These are phyloP conservation scores for Drosophila subsilvestris DNA, from an alignment of 2,888 invertebrate species.

Conservation along the genomic window DNA sequence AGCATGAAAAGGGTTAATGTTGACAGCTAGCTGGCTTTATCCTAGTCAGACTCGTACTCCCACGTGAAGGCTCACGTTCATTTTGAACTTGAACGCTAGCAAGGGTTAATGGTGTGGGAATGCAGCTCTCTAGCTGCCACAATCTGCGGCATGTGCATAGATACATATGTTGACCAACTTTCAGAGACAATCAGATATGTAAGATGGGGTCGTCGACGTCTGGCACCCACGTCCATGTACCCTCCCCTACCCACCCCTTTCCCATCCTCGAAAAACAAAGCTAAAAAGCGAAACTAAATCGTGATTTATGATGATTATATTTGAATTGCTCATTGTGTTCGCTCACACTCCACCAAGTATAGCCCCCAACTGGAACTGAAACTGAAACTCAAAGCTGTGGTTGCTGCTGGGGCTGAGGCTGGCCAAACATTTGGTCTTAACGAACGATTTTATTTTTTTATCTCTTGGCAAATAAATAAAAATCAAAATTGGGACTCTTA, in stretches of 20 bases:
- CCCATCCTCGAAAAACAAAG: slow-evolving; percentile 21
- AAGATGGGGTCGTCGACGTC: slow-evolving; percentile 30
- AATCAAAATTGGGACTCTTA: slow-evolving; percentile 47
- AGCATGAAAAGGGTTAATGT: background rate
- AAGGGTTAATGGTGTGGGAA: slow-evolving; percentile 31
- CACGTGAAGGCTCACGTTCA: background rate
- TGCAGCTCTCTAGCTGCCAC: slow-evolving; percentile 13
- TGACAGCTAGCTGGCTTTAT: no score
- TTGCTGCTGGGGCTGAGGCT: slow-evolving; percentile 1
- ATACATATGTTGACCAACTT: slow-evolving; percentile 30
- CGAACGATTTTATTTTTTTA: slow-evolving; percentile 44
- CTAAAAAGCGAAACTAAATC: slow-evolving; percentile 53
- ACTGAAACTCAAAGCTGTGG: slow-evolving; percentile 1
- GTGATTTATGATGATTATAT: slow-evolving; percentile 59
- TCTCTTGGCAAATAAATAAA: slow-evolving; percentile 48
- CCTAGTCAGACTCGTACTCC: no score
- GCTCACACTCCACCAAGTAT: slow-evolving; percentile 17
- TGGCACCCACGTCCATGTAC: slow-evolving; percentile 32
- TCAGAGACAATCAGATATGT: slow-evolving; percentile 37
- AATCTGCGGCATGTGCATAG: slow-evolving; percentile 10
- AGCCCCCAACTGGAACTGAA: slow-evolving; percentile 1
- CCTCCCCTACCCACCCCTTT: background rate
- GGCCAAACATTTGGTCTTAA: slow-evolving; percentile 34
- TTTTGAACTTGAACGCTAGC: slow-evolving; percentile 23
- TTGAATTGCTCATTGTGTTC: slow-evolving; percentile 48